Evolutionary conservation across 2,888 invertebrate genomes (phyloP).

Genomic region (Oscheius sp.): DNA sequence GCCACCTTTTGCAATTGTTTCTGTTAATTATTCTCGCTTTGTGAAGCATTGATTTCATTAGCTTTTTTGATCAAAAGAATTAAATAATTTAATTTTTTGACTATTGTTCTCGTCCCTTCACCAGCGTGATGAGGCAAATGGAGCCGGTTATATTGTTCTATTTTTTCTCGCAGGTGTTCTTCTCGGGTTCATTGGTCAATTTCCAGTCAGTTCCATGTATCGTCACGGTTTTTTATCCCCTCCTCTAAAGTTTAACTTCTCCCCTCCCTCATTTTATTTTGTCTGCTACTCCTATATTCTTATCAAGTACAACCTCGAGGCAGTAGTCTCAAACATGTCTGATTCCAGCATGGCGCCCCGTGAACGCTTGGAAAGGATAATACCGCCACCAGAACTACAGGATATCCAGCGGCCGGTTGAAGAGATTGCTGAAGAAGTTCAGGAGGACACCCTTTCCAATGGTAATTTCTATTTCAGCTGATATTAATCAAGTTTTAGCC

Average conservation of each 20-base stretch:
- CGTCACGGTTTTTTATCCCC: background rate
- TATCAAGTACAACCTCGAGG: background rate
- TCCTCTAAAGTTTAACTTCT: too few relatives aligned
- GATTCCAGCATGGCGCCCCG: conserved; percentile 19
- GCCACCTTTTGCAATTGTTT: too few relatives aligned
- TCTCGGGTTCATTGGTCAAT: background rate
- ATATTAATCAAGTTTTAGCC: background rate
- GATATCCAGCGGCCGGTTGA: background rate
- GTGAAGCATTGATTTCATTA: too few relatives aligned
- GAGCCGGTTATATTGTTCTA: conserved; percentile 12
- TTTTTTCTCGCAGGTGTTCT: background rate
- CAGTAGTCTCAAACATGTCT: background rate
- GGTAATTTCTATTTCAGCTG: too few relatives aligned
- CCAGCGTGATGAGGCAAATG: conserved; percentile 6
- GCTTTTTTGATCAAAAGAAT: too few relatives aligned
- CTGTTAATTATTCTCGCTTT: too few relatives aligned
- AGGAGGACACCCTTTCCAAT: background rate
- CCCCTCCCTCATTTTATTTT: background rate
- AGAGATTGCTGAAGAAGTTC: conserved; percentile 6
- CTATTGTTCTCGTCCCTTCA: too few relatives aligned
- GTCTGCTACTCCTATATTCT: background rate
- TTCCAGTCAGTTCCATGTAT: background rate
- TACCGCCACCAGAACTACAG: conserved; percentile 12
- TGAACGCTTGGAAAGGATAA: conserved; percentile 1
- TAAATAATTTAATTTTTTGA: too few relatives aligned